Percentiles rank a stretch among this genome's conserved stretches.
phyloP scores from a whole-genome alignment of 1,140 invertebrate genomes.

The Drosophila nebulosa region DNA sequence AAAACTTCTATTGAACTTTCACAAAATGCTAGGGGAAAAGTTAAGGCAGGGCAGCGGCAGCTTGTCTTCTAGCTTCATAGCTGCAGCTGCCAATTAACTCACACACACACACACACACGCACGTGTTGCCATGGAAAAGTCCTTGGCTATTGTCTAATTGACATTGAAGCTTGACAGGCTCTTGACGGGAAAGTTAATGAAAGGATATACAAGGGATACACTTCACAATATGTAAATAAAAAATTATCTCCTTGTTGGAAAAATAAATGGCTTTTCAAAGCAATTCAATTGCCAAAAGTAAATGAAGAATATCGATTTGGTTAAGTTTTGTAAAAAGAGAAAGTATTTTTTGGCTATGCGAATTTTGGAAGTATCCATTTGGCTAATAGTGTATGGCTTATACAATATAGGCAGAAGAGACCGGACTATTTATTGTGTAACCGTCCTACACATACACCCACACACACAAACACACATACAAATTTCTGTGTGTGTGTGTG shows the following conservation, averaged over 20 bases:
- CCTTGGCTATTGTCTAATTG: slow-evolving; percentile 1
- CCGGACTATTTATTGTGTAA: neutral
- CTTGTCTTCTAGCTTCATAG: neutral
- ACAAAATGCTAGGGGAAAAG: neutral
- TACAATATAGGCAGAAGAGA: neutral
- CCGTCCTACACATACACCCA: neutral
- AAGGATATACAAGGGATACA: neutral
- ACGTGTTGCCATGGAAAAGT: neutral
- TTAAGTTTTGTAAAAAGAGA: too few relatives aligned
- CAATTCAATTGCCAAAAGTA: too few relatives aligned
- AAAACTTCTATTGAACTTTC: slow-evolving; percentile 24
- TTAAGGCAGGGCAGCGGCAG: neutral
- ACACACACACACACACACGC: neutral
- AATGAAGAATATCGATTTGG: too few relatives aligned
- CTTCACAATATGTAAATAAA: neutral
- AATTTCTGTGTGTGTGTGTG: neutral
- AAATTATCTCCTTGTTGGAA: too few relatives aligned
- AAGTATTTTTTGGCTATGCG: too few relatives aligned
- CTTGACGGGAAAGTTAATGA: neutral
- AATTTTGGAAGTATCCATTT: neutral
- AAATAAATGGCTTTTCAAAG: too few relatives aligned
- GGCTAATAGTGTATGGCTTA: neutral
- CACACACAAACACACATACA: too few relatives aligned
- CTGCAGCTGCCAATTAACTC: slow-evolving; percentile 4
- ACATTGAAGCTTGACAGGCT: slow-evolving; percentile 1